Evolutionary conservation across 2,888 invertebrate species (phyloP).

Genomic region (Crioceris asparagi): DNA sequence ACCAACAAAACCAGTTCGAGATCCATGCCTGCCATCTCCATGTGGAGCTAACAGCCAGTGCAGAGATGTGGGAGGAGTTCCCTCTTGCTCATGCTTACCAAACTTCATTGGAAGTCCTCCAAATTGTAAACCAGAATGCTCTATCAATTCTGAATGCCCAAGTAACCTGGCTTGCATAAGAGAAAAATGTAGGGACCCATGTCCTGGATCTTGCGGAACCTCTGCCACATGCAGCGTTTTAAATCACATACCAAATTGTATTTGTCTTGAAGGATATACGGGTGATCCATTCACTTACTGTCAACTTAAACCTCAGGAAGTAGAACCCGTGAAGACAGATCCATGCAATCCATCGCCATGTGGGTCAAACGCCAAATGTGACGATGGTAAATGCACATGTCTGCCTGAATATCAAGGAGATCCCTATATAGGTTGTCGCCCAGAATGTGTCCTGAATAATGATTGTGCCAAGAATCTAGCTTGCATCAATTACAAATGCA

Average conservation of each 20-base stretch:
- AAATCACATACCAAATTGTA: conserved; percentile 66
- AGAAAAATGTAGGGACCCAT: conserved; percentile 68
- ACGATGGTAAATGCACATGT: conserved; percentile 60
- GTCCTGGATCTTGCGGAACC: conserved; percentile 65
- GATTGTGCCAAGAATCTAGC: conserved; percentile 60
- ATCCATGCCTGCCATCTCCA: conserved; percentile 68
- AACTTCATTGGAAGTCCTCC: conserved; percentile 60
- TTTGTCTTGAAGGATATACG: conserved; percentile 45
- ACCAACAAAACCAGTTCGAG: conserved; percentile 35
- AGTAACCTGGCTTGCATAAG: conserved; percentile 64
- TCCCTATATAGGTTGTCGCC: conserved; percentile 56
- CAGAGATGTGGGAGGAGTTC: conserved; percentile 44
- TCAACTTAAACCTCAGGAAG: conserved; percentile 23
- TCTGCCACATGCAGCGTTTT: conserved; percentile 65
- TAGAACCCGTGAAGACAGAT: conserved; percentile 26
- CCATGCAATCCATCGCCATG: conserved; percentile 58
- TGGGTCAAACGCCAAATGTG: conserved; percentile 51
- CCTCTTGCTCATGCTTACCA: conserved; percentile 53
- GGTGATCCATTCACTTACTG: conserved; percentile 49
- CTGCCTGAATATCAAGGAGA: conserved; percentile 58
- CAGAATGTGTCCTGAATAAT: conserved; percentile 63
- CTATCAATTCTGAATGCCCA: conserved; percentile 62
- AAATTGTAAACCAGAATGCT: conserved; percentile 55
- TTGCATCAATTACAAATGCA: conserved; percentile 58
- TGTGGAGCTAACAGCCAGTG: conserved; percentile 61